Evolutionary conservation across 2,113 vertebrate genomes (phyloP), one percentile per base, ranked within the genome.

Genomic region (Plecotus auritus): DNA sequence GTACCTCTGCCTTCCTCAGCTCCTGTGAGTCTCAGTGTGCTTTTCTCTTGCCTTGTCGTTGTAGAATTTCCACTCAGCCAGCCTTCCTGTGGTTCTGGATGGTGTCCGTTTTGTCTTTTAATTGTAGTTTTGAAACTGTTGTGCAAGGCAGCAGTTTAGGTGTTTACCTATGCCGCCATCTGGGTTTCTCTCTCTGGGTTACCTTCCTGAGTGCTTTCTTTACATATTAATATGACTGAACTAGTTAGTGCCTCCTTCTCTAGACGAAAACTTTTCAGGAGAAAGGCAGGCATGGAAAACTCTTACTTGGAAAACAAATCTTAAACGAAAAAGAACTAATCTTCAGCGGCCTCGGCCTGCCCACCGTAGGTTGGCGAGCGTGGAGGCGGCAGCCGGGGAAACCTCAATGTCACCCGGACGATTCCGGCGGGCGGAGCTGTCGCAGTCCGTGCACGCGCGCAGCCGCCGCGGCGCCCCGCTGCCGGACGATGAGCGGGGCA

Each of bases 371-470:
- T 1, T 9, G 30, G 42, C 3, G 11, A 22, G 2, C 40, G 9
- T 32, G 32, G 18, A 54, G 28, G 83, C 49, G 4, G 76, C 14
- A 2, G 37, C 14, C 11, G 23, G 12, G 12, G 40, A 20, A 16
- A 20, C 49, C 35, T 89, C 92, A 80, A 76, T 66, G 90, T 90
- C 94, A 78, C 45, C 37, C 32, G 5, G 35, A 70, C 47, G 30
- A 30, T 47, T 4, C 26, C 47, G 16, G 69, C 54, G 9, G 45
- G 23, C n/a, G 61, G 30, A 81, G 72, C 30, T 40, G 96, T 61
- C 17, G 69, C 95, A 18, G 67, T 1, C 86, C 0, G 35, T 2
- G 81, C 42, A 30, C 37, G n/a, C 49, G n/a, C 47, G 32, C 23
- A 9, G 59, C n/a, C 78, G 20, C 23, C 17, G 37, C 13, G 45